Base-by-base conservation (phyloP, 2,113 vertebrate species). In the Meriones unguiculatus region DNA sequence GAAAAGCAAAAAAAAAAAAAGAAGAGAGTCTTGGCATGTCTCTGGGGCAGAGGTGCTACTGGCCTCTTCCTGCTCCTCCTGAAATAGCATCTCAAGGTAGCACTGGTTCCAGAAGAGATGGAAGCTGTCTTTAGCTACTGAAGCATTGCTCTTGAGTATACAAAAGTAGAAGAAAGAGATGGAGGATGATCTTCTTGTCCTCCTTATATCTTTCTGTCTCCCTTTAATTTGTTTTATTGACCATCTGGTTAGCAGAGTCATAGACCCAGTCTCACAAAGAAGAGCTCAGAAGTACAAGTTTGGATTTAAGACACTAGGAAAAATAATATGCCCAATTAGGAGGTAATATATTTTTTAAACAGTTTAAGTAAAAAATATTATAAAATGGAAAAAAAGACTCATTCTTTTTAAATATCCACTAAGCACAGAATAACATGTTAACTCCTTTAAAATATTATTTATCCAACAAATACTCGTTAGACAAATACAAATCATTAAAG, bases 391-490 rank as follows among this genome's bases (percentile, higher is more conserved):
- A 92, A 84, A 67, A 0, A 64, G 28, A 62, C 5, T 86, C 11
- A 18, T 62, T 12, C n/a, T 72, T 38, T 81, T 59, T 70, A 69
- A 90, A 64, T 93, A n/a, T 52, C 38, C 82, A 73, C n/a, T 69
- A 84, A 93, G 30, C n/a, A 91, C 11, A 50, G 93, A 54, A 69
- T 11, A 93, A 11, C 25, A 89, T 38, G 13, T 59, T 80, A 93
- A 75, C 2, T 14, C 77, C 14, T 41, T 77, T 85, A 91, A 94
- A 94, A 86, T 54, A 93, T 46, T 92, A 75, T 15, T 82, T 24
- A 89, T 70, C 85, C 35, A 87, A 59, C 35, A 84, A 69, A 57
- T 59, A 86, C 46, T 91, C 81, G 7, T 57, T 88, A n/a, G 11
- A 18, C 15, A 87, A 10, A 64, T 38, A n/a, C 3, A 80, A 57